Evolutionary conservation across 2,888 invertebrate species (phyloP).

Genomic region (Cyaniris semiargus): DNA sequence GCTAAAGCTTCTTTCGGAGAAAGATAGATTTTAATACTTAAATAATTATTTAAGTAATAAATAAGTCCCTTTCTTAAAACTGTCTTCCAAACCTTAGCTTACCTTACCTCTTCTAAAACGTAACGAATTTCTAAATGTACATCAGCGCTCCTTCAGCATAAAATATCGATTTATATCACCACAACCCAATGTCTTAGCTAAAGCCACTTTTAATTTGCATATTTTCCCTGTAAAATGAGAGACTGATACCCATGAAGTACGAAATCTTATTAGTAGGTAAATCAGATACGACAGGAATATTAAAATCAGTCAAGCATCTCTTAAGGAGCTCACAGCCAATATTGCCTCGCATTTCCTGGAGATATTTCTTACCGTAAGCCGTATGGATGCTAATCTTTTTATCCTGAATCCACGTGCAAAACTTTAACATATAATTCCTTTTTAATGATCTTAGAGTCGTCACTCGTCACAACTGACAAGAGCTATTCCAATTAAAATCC

Average conservation of each 20-base stretch:
- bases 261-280: background rate
- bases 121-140: background rate
- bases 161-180: background rate
- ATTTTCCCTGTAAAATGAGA: background rate
- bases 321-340: background rate
- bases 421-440: too few relatives aligned
- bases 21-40: too few relatives aligned
- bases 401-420: too few relatives aligned
- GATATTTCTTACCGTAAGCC: background rate
- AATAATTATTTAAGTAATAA: background rate
- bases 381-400: background rate
- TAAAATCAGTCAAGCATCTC: slow-evolving; percentile 5
- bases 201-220: slow-evolving; percentile 4
- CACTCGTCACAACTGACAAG: background rate
- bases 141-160: background rate
- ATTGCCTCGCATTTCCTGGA: background rate
- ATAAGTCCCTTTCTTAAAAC: too few relatives aligned
- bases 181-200: background rate
- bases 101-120: too few relatives aligned
- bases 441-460: background rate
- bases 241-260: background rate
- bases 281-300: slow-evolving; percentile 1
- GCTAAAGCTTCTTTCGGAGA: too few relatives aligned
- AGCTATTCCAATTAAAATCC: background rate
- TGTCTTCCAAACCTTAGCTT: too few relatives aligned